These are phyloP conservation scores for Heliocidaris tuberculata DNA, from an alignment of 35 echinoderm and acorn worm genomes.

Conservation along the genomic window DNA sequence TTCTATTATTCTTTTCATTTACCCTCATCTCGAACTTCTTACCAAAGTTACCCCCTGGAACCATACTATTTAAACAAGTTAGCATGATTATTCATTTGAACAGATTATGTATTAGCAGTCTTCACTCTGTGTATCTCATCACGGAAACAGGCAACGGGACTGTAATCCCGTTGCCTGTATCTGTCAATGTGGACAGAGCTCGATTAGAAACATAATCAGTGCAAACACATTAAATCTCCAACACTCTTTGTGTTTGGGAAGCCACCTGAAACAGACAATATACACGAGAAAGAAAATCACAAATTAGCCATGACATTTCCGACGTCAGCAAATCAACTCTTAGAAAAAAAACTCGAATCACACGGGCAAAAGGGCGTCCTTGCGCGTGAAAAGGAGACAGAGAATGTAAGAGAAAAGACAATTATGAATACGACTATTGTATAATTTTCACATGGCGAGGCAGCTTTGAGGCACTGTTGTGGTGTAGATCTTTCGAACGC, in stretches of 20 bases:
- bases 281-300: not conserved
- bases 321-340: slow-evolving; percentile 10
- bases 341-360: not conserved
- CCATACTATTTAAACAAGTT: too few species aligned
- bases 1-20: too few species aligned
- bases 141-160: too few species aligned
- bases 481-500: not conserved
- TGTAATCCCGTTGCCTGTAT: too few species aligned
- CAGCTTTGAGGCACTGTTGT: not conserved
- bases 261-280: slow-evolving; percentile 9
- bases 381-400: not conserved
- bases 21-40: too few species aligned
- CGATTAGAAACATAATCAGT: not conserved
- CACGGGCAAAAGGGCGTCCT: not conserved
- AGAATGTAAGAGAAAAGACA: not conserved
- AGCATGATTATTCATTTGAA: too few species aligned
- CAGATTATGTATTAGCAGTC: too few species aligned
- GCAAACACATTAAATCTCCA: slow-evolving; percentile 9
- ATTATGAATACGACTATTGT: not conserved
- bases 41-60: too few species aligned
- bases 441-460: not conserved
- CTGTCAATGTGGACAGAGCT: not conserved
- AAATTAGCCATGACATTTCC: slow-evolving; percentile 11
- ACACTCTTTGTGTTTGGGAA: slow-evolving; percentile 10
- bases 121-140: too few species aligned